These are phyloP conservation scores for Pseudanteris insignis DNA, from an alignment of 2,888 invertebrate species.

Conservation along the genomic window DNA sequence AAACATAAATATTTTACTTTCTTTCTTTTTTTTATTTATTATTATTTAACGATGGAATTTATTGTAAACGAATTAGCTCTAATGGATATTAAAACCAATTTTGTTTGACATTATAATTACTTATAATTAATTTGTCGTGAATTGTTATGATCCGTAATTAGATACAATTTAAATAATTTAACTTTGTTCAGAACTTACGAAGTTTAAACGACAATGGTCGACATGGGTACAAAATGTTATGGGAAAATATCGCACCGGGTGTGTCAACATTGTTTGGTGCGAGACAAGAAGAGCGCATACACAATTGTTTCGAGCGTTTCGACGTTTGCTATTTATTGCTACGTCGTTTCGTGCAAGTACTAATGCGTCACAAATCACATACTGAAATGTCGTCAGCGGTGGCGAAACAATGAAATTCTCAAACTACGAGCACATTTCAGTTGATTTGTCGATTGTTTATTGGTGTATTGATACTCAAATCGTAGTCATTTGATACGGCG, in stretches of 20 bases:
- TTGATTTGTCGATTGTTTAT: conserved; percentile 21
- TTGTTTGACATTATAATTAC: too few species aligned
- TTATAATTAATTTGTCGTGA: too few species aligned
- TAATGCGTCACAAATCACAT: conserved; percentile 27
- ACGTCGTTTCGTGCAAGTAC: conserved; percentile 8
- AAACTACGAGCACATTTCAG: conserved; percentile 6
- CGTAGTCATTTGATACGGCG: background rate
- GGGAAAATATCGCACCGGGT: conserved; percentile 42
- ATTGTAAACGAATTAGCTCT: too few species aligned
- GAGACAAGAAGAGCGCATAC: conserved; percentile 22
- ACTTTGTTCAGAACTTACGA: too few species aligned
- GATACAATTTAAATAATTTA: too few species aligned
- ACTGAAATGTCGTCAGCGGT: conserved; percentile 23
- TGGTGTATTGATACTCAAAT: background rate
- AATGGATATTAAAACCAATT: too few species aligned
- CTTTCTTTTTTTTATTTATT: too few species aligned
- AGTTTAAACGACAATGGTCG: conserved; percentile 17
- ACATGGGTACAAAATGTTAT: conserved; percentile 24
- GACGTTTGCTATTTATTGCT: conserved; percentile 35
- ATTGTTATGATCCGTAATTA: too few species aligned
- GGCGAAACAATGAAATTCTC: conserved; percentile 31
- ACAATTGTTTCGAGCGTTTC: conserved; percentile 39
- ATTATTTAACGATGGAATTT: too few species aligned
- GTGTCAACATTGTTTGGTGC: conserved; percentile 44
- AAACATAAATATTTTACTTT: too few species aligned